Conservation (phyloP, 2,888 invertebrate species). For the Carabus problematicus region DNA sequence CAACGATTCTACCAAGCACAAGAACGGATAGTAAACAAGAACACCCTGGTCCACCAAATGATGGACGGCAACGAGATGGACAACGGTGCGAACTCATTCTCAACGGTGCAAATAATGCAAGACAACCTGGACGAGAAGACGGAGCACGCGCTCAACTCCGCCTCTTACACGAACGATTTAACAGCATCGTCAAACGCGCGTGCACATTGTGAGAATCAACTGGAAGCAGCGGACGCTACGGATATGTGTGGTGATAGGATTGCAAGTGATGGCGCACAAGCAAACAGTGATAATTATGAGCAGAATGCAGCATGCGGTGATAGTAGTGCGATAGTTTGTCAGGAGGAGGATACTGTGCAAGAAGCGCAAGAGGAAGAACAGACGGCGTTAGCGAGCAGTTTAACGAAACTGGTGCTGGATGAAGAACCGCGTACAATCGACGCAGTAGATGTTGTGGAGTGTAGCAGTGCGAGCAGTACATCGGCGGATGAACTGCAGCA, state of each 20-base stretch:
- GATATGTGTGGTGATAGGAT: too few relatives aligned
- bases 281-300: too few relatives aligned
- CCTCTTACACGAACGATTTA: not conserved
- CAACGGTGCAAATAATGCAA: constrained; percentile 15
- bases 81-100: too few relatives aligned
- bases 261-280: too few relatives aligned
- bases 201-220: not conserved
- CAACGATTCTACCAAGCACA: constrained; percentile 32
- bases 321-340: not conserved
- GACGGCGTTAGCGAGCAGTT: constrained; percentile 13
- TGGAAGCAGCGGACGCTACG: too few relatives aligned
- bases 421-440: constrained; percentile 36
- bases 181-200: not conserved
- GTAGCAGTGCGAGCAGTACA: constrained; percentile 45
- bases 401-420: constrained; percentile 33
- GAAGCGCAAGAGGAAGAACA: too few relatives aligned
- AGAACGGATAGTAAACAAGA: constrained; percentile 26
- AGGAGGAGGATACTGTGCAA: too few relatives aligned
- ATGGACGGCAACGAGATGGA: not conserved
- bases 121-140: not conserved
- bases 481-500: constrained; percentile 56
- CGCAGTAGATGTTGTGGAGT: constrained; percentile 36
- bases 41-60: constrained; percentile 2
- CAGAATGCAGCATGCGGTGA: not conserved
- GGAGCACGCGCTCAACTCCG: not conserved